Base-by-base conservation (phyloP, 2,797 vertebrate genomes). In the Melopsittacus undulatus region DNA sequence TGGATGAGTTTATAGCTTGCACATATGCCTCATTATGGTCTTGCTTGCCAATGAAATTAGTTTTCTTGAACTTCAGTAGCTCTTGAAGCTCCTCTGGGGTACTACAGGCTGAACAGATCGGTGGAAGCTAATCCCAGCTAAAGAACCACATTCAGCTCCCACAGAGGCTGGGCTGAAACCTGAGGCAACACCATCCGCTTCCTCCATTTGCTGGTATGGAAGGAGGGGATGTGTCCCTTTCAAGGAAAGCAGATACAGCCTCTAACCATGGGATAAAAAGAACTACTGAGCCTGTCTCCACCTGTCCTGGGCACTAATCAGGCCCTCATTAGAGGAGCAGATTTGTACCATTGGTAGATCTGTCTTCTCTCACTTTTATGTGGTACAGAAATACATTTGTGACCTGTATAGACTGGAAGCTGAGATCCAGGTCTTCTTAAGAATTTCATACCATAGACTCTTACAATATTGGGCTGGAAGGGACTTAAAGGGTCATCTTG, bases 21-120 rank as follows among this genome's bases (percentile, higher is more conserved):
- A 16, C 11, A 5, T 85, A 78, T 81, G 83, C 57, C 72, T 97
- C 85, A 72, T 83, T 93, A 90, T 81, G 57, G 75, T 95, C 79
- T 94, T 18, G 10, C 83, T 96, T 93, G 92, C 79, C 82, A 91
- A 90, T 90, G 74, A 95, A 95, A 96, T 97, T 83, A 90, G 96
- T 97, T 97, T 97, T 67, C 75, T 49, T 20, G 79, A 90, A 90
- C 49, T 96, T 88, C 83, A 77, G 90, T 62, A n/a, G 38, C 72
- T 94, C 95, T 90, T 70, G 76, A 95, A 89, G 57, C 78, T 96
- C 81, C 87, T 97, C 54, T 62, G 89, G 92, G 82, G 82, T 4
- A 8, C 74, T 34, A 15, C 54, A 83, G 64, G 75, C 79, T 87
- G 46, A 96, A 81, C 29, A 89, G 88, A 73, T 89, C 7, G 29